Evolutionary conservation across 2,113 vertebrate genomes (phyloP).

Genomic region (Trematomus loennbergii): DNA sequence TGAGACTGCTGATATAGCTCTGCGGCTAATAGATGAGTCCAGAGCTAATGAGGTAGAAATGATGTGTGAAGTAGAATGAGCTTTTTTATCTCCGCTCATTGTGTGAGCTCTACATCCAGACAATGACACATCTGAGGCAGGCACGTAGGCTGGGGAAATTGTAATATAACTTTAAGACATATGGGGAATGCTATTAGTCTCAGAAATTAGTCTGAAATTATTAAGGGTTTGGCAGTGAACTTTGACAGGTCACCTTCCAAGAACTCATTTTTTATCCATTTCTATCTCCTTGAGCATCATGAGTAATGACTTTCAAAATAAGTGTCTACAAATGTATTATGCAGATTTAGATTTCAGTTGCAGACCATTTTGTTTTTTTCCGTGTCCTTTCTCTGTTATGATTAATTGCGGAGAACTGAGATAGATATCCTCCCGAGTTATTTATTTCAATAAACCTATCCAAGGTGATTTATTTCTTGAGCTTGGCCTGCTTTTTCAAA

Average conservation of each 20-base stretch:
- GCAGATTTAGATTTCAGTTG: slow-evolving; percentile 2
- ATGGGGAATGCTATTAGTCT: neutral
- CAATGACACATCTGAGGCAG: slow-evolving; percentile 40
- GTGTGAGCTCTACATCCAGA: neutral
- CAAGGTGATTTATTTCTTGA: neutral
- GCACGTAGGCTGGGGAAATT: neutral
- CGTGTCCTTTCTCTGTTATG: neutral
- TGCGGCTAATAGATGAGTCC: slow-evolving; percentile 57
- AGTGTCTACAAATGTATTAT: neutral
- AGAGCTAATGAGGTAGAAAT: slow-evolving; percentile 47
- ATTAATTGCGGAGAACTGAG: slow-evolving; percentile 22
- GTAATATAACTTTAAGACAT: neutral
- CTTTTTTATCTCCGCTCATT: slow-evolving; percentile 38
- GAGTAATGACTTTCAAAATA: slow-evolving; percentile 14
- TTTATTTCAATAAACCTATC: neutral
- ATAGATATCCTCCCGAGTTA: neutral
- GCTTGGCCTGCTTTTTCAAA: neutral
- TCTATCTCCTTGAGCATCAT: neutral
- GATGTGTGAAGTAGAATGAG: slow-evolving; percentile 2
- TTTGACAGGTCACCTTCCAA: slow-evolving; percentile 1
- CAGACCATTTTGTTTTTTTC: neutral
- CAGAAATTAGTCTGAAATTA: slow-evolving; percentile 10
- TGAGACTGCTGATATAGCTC: slow-evolving; percentile 39
- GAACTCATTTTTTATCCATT: neutral
- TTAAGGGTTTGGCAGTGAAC: slow-evolving; percentile 9